A percentile compares a stretch with the other conserved stretches of the same genome.
phyloP scores from a whole-genome alignment of 1,140 invertebrate species.

The Drosophila pruinosa region DNA sequence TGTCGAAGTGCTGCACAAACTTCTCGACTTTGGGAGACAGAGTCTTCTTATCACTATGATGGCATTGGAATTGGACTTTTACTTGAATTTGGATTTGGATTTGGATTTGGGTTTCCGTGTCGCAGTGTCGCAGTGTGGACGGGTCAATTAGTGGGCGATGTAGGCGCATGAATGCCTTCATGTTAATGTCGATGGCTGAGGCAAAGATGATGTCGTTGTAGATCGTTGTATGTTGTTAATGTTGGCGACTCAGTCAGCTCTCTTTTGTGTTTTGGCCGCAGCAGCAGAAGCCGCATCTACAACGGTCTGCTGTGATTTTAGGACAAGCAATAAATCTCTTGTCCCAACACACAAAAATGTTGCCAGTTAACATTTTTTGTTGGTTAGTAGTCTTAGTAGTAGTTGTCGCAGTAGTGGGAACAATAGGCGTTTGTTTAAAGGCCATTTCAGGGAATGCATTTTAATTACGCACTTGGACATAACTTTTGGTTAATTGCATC shows the following conservation, averaged over 20 bases:
- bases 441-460: constrained; percentile 44
- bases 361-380: constrained; percentile 64
- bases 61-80: constrained; percentile 6
- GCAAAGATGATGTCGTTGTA: constrained; percentile 37
- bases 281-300: constrained; percentile 25
- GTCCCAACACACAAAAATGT: constrained; percentile 31
- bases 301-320: constrained; percentile 75
- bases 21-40: constrained; percentile 2
- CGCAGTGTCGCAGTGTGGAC: constrained; percentile 51
- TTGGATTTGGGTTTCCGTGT: neutral
- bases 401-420: constrained; percentile 18
- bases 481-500: constrained; percentile 69
- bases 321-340: constrained; percentile 74
- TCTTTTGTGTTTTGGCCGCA: constrained; percentile 34
- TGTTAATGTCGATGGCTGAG: constrained; percentile 53
- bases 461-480: constrained; percentile 69
- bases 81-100: neutral
- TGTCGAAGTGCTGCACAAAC: constrained; percentile 38
- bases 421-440: constrained; percentile 72
- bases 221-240: constrained; percentile 31
- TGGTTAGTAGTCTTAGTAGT: constrained; percentile 48
- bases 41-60: constrained; percentile 40
- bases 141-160: constrained; percentile 79
- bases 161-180: constrained; percentile 79
- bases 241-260: constrained; percentile 44